Conservation (phyloP, 2,797 vertebrate species). For the Acanthiza pusilla region DNA sequence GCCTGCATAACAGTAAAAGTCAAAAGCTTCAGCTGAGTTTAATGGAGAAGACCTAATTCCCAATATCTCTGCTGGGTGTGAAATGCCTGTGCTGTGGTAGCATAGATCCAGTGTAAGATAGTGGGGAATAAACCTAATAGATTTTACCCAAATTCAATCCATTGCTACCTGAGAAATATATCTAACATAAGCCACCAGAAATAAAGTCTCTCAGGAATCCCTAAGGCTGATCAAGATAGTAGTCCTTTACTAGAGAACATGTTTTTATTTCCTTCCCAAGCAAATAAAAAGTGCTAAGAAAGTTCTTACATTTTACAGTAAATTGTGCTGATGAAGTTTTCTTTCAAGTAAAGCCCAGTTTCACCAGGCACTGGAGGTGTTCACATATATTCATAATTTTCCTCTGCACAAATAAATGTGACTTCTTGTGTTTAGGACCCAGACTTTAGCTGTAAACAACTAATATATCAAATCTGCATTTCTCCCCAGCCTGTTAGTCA, state of each 20-base stretch:
- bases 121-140: not conserved
- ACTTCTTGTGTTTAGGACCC: not conserved
- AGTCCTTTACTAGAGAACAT: not conserved
- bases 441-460: not conserved
- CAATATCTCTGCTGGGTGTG: not conserved
- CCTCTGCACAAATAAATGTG: not conserved
- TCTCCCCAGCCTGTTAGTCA: not conserved
- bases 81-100: not conserved
- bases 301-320: not conserved
- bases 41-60: not conserved
- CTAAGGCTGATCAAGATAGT: not conserved
- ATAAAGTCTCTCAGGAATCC: not conserved
- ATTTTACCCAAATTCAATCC: not conserved
- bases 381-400: not conserved
- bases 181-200: not conserved
- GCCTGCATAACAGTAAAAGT: not conserved
- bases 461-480: not conserved
- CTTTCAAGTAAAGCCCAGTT: not conserved
- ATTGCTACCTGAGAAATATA: not conserved
- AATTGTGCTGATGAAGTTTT: not conserved
- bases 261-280: not conserved
- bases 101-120: not conserved
- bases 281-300: not conserved
- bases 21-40: not conserved
- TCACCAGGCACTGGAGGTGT: accelerated